Percentiles rank a stretch among this genome's conserved stretches.
phyloP scores from a whole-genome alignment of 64 coral and sea anemone species.

The Montipora foliosa region DNA sequence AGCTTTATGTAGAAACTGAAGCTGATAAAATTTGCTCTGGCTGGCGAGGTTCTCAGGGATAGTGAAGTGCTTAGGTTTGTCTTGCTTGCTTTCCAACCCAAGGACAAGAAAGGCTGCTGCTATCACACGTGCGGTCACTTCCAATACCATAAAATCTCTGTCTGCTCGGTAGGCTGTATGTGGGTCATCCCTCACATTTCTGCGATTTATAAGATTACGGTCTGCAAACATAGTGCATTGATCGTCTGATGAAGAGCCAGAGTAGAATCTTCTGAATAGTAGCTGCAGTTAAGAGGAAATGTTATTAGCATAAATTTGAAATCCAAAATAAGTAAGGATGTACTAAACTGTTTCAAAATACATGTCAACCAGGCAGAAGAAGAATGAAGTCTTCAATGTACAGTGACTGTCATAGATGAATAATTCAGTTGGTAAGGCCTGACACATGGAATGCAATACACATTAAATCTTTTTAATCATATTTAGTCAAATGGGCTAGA shows the following conservation, averaged over 20 bases:
- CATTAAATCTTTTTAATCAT: too few species aligned
- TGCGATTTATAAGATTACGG: slow-evolving; percentile 35
- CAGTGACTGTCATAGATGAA: too few species aligned
- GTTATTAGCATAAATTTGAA: too few species aligned
- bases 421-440: too few species aligned
- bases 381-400: too few species aligned
- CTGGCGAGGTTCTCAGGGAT: slow-evolving; percentile 24
- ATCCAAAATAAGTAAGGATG: too few species aligned
- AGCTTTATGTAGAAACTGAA: slow-evolving; percentile 56
- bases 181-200: slow-evolving; percentile 58
- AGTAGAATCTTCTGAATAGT: slow-evolving; percentile 38
- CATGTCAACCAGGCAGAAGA: background rate
- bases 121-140: slow-evolving; percentile 24
- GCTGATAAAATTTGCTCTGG: slow-evolving; percentile 42
- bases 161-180: slow-evolving; percentile 20
- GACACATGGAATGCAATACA: too few species aligned
- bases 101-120: slow-evolving; percentile 41
- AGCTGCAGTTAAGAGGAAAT: slow-evolving; percentile 36
- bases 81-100: slow-evolving; percentile 38
- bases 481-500: background rate
- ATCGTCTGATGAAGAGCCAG: slow-evolving; percentile 27
- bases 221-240: slow-evolving; percentile 44
- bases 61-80: slow-evolving; percentile 5
- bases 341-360: too few species aligned
- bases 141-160: slow-evolving; percentile 48